Conservation (phyloP, 2,888 invertebrate genomes). For the Brachylomia viminalis region DNA sequence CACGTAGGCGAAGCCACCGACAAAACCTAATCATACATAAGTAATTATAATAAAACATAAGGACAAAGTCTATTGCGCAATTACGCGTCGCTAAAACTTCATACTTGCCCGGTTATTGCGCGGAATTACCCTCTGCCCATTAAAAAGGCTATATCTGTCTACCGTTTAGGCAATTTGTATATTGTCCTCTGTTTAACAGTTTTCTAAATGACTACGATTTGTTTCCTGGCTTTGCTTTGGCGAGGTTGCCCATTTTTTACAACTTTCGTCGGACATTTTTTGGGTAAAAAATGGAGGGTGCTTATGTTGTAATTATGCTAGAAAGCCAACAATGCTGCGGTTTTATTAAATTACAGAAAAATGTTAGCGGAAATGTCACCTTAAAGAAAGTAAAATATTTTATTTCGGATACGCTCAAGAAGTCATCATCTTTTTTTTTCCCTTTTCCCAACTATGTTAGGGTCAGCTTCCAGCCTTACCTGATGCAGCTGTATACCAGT, state of each 20-base stretch:
- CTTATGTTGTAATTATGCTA: constrained; percentile 33
- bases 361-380: constrained; percentile 1
- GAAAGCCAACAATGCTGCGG: constrained; percentile 24
- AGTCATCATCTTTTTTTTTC: neutral
- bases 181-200: constrained; percentile 42
- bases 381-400: neutral
- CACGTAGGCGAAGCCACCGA: too few species aligned
- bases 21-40: neutral
- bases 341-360: constrained; percentile 8
- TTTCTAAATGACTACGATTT: constrained; percentile 54
- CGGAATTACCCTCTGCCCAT: constrained; percentile 38
- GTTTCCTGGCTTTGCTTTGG: constrained; percentile 42
- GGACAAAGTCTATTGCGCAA: constrained; percentile 39
- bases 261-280: constrained; percentile 39
- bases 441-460: neutral
- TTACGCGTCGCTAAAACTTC: constrained; percentile 37
- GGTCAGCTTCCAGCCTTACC: neutral
- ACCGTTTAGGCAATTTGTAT: constrained; percentile 48
- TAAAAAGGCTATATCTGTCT: constrained; percentile 44
- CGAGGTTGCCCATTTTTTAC: constrained; percentile 25
- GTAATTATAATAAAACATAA: constrained; percentile 35
- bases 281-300: constrained; percentile 9
- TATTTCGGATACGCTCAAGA: too few species aligned
- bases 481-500: neutral
- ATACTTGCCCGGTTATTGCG: constrained; percentile 33